phyloP scores from a whole-genome alignment of 2,113 vertebrate species.

The Hippocampus comes region DNA sequence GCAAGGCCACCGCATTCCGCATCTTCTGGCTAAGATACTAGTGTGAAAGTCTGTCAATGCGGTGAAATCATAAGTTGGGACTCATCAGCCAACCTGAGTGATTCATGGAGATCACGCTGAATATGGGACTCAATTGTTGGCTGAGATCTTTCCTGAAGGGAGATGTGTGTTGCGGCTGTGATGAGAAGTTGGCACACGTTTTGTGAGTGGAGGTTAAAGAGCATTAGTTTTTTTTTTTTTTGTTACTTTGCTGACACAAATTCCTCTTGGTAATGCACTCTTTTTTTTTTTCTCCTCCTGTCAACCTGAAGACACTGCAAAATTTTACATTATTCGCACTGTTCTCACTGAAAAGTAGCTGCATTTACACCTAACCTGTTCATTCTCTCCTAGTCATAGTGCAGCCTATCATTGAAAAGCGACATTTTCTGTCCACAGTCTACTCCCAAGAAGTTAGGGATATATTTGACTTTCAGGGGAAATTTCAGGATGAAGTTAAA shows the following conservation, averaged over 20 bases:
- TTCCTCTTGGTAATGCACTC: constrained; percentile 15
- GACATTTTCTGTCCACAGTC: neutral
- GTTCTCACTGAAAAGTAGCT: constrained; percentile 34
- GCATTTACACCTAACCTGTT: constrained; percentile 34
- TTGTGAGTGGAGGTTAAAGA: constrained; percentile 1
- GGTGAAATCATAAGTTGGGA: constrained; percentile 36
- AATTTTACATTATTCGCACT: constrained; percentile 11
- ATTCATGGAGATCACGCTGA: constrained; percentile 40
- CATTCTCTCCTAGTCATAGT: constrained; percentile 12
- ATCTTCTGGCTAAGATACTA: constrained; percentile 14
- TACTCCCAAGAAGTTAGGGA: neutral
- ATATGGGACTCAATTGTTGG: constrained; percentile 43
- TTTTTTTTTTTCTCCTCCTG: constrained; percentile 15
- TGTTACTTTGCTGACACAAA: constrained; percentile 7
- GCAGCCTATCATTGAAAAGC: constrained; percentile 6
- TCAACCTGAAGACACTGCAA: constrained; percentile 10
- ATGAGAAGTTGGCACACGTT: constrained; percentile 17
- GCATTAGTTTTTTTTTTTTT: constrained; percentile 16
- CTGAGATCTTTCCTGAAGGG: constrained; percentile 28
- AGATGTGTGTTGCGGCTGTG: constrained; percentile 14
- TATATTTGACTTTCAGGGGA: neutral
- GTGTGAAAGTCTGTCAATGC: constrained; percentile 48
- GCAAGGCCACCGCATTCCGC: neutral
- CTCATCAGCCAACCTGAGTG: constrained; percentile 13
- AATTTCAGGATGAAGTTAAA: neutral